Evolutionary conservation across 2,113 vertebrate species (phyloP).

Genomic region (Gasterosteus nipponicus): DNA sequence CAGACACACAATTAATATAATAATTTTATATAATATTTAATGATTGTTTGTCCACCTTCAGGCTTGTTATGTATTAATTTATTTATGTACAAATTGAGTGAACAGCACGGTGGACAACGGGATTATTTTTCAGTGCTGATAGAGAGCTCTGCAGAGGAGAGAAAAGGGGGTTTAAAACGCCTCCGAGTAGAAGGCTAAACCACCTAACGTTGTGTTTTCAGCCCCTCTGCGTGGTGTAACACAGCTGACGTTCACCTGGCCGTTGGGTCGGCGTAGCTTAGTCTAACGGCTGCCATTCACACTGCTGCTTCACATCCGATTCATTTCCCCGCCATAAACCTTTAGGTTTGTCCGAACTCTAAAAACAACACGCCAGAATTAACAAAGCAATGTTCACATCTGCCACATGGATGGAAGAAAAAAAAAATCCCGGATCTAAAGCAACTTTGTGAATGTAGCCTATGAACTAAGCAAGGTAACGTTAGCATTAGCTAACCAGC

Average conservation of each 20-base stretch:
- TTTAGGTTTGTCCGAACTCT: constrained; percentile 21
- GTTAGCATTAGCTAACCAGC: constrained; percentile 42
- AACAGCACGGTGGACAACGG: constrained; percentile 32
- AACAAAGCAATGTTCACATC: constrained; percentile 1
- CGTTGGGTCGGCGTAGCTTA: constrained; percentile 29
- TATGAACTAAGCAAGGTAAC: constrained; percentile 48
- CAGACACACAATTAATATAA: constrained; percentile 69
- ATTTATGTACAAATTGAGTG: constrained; percentile 73
- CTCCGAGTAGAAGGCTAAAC: constrained; percentile 60
- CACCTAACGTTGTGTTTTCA: constrained; percentile 43
- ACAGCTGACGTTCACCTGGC: constrained; percentile 36
- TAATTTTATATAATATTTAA: constrained; percentile 63
- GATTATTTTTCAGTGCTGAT: constrained; percentile 50
- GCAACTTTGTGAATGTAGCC: constrained; percentile 61
- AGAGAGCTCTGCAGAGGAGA: constrained; percentile 54
- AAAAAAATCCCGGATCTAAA: constrained; percentile 29
- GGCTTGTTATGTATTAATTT: constrained; percentile 54
- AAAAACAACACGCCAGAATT: not conserved
- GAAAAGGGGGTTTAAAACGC: constrained; percentile 60
- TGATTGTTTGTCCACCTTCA: constrained; percentile 66
- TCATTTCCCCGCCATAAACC: constrained; percentile 28
- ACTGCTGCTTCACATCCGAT: constrained; percentile 41
- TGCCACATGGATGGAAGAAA: not conserved
- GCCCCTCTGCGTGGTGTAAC: constrained; percentile 40
- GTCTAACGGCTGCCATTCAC: constrained; percentile 46